These are phyloP conservation scores for Micronycteris hirsuta DNA, from an alignment of 2,113 vertebrate species.

Conservation along the genomic window DNA sequence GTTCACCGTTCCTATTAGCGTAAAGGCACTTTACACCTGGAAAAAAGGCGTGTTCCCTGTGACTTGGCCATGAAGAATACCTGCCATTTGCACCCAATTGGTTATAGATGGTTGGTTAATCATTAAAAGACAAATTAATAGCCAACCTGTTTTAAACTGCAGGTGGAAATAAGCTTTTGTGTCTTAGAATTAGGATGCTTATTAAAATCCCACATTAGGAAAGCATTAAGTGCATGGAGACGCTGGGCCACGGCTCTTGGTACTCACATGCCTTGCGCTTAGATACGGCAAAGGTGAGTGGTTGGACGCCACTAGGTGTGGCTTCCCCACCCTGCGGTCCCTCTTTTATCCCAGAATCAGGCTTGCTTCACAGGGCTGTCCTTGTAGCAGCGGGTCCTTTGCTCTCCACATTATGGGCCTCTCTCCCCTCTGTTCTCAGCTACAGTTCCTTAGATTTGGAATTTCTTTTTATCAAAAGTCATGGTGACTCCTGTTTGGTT, in stretches of 20 bases:
- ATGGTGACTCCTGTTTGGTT: neutral
- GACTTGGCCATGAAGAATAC: neutral
- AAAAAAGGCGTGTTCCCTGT: neutral
- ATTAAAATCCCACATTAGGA: neutral
- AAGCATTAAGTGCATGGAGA: neutral
- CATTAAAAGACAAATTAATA: neutral
- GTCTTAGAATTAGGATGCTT: neutral
- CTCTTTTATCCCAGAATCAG: neutral
- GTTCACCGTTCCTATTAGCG: neutral
- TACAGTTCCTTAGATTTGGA: neutral
- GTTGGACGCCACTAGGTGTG: no score
- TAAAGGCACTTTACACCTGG: neutral
- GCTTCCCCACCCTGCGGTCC: neutral
- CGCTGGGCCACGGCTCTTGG: fast-evolving
- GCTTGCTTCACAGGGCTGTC: neutral
- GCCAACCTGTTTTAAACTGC: neutral
- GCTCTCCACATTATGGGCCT: neutral
- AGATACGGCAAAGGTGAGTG: neutral
- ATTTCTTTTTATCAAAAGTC: neutral
- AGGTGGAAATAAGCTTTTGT: neutral
- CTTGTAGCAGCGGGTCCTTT: neutral
- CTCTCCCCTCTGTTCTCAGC: neutral
- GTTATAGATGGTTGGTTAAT: neutral
- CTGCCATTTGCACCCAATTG: neutral
- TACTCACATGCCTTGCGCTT: neutral